Evolutionary conservation across 2,888 invertebrate species (phyloP).

Genomic region (Leuctra nigra): DNA sequence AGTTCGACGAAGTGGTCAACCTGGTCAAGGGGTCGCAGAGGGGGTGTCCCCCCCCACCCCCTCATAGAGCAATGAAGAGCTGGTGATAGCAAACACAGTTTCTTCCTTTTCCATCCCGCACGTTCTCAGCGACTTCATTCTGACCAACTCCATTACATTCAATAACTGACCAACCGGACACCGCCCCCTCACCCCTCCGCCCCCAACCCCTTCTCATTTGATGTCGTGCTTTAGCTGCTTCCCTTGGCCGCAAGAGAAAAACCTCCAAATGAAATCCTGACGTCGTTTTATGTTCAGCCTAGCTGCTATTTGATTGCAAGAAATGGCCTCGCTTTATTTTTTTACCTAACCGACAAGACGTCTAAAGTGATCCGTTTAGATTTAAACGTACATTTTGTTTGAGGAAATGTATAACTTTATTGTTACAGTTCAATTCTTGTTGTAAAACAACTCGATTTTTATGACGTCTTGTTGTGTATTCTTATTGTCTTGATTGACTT

Average conservation of each 20-base stretch:
- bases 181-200: background rate
- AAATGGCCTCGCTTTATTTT: background rate
- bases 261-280: constrained; percentile 1
- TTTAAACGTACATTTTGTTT: no score
- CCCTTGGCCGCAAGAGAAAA: background rate
- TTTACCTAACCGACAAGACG: background rate
- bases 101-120: no score
- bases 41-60: no score
- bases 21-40: no score
- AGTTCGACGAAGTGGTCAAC: no score
- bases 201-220: background rate
- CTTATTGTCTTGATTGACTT: no score
- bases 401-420: no score
- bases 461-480: no score
- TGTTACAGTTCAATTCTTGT: no score
- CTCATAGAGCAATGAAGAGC: no score
- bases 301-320: constrained; percentile 3
- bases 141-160: constrained; percentile 14
- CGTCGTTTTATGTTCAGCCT: background rate
- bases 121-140: constrained; percentile 4
- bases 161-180: constrained; percentile 11
- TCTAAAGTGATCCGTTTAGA: constrained; percentile 5
- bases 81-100: no score
- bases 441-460: no score
- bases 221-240: background rate